Base-by-base conservation (phyloP, 2,888 invertebrate species). In the Dicyrtoma fusca region DNA sequence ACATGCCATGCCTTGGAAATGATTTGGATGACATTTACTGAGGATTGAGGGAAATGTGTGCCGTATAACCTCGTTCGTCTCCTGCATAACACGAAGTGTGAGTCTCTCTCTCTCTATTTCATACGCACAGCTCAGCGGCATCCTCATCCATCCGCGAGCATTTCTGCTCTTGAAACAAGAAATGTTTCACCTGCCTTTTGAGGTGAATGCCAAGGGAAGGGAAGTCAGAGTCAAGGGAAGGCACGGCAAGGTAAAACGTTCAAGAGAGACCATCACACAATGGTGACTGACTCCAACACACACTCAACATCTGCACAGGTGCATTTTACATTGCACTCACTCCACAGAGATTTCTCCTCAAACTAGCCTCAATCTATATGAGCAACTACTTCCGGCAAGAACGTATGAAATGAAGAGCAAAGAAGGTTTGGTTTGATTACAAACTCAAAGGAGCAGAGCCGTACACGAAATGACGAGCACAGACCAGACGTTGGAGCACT, bases 301-400 rank as follows among this genome's bases (percentile, higher is more conserved):
- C 47, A 14, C 21, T 51, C 51, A 51, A n/a, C 17, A 51, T 51
- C 51, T 34, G 34, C 34, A 34, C 34, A 47, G 26, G 66, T 66
- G 55, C 66, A 66, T 26, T 53, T 53, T 66, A 23, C 66, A 66
- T 53, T 21, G n/a, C n/a, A 34, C 34, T 34, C 34, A 34, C 8
- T 34, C 8, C 34, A 34, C 3, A 34, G 34, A 66, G 66, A 66
- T 66, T 66, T 66, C 66, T 66, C 66, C 66, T 26, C 44, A 25
- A 53, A 66, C 66, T 66, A 21, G 25, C 34, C 45, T 63, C 62
- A 2, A 42, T 17, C n/a, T 25, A 34, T 45, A 11, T 10, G 14
- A 59, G 62, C 45, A 10, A 44, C 26, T 66, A 66, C 66, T 66
- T 66, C 66, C 66, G 66, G 66, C 66, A 53, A 26, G 14, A 59